phyloP scores from a whole-genome alignment of 1,140 invertebrate genomes.

The Frieseomelitta varia region DNA sequence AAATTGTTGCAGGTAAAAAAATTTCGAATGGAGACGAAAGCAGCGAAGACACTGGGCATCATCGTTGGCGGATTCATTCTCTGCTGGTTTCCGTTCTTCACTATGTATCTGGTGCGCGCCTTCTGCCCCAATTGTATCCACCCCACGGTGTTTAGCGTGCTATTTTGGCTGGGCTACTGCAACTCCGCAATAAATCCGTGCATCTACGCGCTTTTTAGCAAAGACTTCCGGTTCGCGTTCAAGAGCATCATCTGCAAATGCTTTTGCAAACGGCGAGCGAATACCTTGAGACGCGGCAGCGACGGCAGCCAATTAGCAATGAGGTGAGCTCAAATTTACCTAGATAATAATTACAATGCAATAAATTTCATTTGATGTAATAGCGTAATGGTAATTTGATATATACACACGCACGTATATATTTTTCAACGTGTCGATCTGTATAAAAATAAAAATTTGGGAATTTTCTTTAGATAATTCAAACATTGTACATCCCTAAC shows the following conservation, averaged over 20 bases:
- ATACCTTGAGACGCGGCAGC: conserved; percentile 84
- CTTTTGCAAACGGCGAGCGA: conserved; percentile 83
- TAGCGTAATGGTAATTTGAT: too few relatives aligned
- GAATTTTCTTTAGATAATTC: too few relatives aligned
- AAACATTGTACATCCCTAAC: too few relatives aligned
- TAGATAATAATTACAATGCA: too few relatives aligned
- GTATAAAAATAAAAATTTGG: too few relatives aligned
- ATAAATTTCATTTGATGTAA: too few relatives aligned
- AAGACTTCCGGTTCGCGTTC: conserved; percentile 96
- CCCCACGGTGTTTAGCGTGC: conserved; percentile 91
- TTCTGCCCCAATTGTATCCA: conserved; percentile 92
- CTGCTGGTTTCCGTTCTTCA: conserved; percentile 98
- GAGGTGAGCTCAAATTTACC: conserved; percentile 65
- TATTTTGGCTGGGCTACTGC: conserved; percentile 98
- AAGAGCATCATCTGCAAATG: conserved; percentile 94
- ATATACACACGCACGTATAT: too few relatives aligned
- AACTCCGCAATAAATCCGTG: conserved; percentile 97
- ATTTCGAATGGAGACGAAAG: conserved; percentile 95
- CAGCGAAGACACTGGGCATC: conserved; percentile 95
- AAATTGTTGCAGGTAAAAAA: conserved; percentile 85
- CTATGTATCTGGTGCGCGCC: conserved; percentile 93
- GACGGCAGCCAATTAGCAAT: conserved; percentile 85
- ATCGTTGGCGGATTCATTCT: conserved; percentile 96
- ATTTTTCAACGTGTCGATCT: too few relatives aligned
- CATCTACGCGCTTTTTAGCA: conserved; percentile 95